phyloP scores from a whole-genome alignment of 1,140 invertebrate genomes.

The Conus ventricosus region DNA sequence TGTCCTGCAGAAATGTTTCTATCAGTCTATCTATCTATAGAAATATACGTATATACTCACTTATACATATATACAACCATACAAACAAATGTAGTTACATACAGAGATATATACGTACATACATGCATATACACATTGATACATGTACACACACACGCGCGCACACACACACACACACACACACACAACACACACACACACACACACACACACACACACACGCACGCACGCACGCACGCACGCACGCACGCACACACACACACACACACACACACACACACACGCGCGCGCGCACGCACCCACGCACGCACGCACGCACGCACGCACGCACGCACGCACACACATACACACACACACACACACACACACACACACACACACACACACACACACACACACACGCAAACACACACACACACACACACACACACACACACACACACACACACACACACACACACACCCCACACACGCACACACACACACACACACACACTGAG shows the following conservation, averaged over 20 bases:
- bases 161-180: not conserved
- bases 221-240: not conserved
- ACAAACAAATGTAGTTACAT: too few species aligned
- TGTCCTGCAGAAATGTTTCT: too few species aligned
- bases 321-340: not conserved
- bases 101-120: too few species aligned
- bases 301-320: not conserved
- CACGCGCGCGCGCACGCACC: not conserved
- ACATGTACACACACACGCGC: not conserved
- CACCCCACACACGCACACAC: not conserved
- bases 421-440: not conserved
- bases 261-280: not conserved
- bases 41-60: not conserved
- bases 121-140: too few species aligned
- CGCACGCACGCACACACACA: not conserved
- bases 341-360: not conserved
- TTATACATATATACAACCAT: too few species aligned
- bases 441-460: not conserved
- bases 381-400: not conserved
- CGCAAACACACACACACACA: not conserved
- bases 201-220: not conserved
- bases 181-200: constrained; percentile 7
- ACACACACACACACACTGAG: not conserved
- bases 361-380: not conserved
- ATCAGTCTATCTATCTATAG: too few species aligned